Conservation (phyloP, 1,140 invertebrate species). For the Diorhabda elongata region DNA sequence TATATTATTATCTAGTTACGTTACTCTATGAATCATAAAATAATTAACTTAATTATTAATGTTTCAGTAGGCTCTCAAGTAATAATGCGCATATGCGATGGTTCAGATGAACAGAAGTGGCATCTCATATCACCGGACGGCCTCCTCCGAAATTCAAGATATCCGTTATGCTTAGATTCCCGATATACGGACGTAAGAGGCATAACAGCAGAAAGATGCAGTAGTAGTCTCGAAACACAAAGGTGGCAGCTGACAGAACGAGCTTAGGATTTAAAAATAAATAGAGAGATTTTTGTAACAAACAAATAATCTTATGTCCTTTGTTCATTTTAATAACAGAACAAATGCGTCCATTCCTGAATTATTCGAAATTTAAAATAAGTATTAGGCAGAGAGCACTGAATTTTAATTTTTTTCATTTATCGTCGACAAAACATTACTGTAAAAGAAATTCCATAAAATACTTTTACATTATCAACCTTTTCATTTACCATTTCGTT, state of each 20-base stretch:
- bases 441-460: no score
- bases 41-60: background rate
- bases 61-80: conserved; percentile 54
- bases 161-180: conserved; percentile 79
- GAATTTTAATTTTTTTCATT: no score
- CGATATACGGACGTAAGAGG: conserved; percentile 59
- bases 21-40: background rate
- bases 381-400: no score
- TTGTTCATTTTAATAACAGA: no score
- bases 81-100: conserved; percentile 71
- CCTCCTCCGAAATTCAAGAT: conserved; percentile 66
- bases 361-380: no score
- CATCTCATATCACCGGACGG: conserved; percentile 61
- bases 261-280: conserved; percentile 13
- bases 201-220: conserved; percentile 67
- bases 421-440: no score
- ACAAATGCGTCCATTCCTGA: no score
- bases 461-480: no score
- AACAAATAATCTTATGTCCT: no score
- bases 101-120: conserved; percentile 75
- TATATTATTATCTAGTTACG: no score
- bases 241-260: conserved; percentile 54
- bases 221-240: conserved; percentile 61
- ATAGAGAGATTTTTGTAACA: background rate
- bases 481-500: no score